Conservation (phyloP, 2,113 vertebrate genomes). For the Phyllopteryx taeniolatus region DNA sequence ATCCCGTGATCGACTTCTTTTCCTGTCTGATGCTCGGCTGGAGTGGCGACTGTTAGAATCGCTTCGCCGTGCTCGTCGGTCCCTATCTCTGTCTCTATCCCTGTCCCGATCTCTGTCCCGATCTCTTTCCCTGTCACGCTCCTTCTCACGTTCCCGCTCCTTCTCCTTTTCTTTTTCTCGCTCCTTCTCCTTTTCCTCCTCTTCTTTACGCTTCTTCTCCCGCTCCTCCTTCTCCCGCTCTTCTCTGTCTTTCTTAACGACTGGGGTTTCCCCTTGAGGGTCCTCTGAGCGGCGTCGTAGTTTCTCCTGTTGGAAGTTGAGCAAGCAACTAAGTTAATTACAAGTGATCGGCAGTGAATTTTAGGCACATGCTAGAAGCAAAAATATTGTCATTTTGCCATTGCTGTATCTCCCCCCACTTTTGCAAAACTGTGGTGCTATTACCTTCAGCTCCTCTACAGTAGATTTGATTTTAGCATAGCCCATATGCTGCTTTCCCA, state of each 20-base stretch:
- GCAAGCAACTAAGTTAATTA: background rate
- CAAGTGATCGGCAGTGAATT: background rate
- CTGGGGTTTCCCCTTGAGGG: slow-evolving; percentile 64
- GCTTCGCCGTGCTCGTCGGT: slow-evolving; percentile 87
- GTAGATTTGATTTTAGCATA: slow-evolving; percentile 99
- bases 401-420: background rate
- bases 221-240: slow-evolving; percentile 77
- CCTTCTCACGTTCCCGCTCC: slow-evolving; percentile 79
- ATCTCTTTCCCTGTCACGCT: slow-evolving; percentile 77
- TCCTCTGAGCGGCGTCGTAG: slow-evolving; percentile 76
- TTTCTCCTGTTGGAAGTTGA: slow-evolving; percentile 66
- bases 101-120: slow-evolving; percentile 59
- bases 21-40: slow-evolving; percentile 88
- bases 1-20: slow-evolving; percentile 89
- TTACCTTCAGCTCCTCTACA: slow-evolving; percentile 97
- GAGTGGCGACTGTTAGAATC: slow-evolving; percentile 90
- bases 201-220: slow-evolving; percentile 74
- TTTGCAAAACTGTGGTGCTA: background rate
- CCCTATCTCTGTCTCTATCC: slow-evolving; percentile 79
- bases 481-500: slow-evolving; percentile 99
- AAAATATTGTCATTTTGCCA: background rate
- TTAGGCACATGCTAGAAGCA: background rate
- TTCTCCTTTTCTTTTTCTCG: slow-evolving; percentile 81
- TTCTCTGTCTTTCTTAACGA: slow-evolving; percentile 68
- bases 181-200: slow-evolving; percentile 84